phyloP scores from a whole-genome alignment of 2,888 invertebrate genomes.

The Cataglyphis cursor region DNA sequence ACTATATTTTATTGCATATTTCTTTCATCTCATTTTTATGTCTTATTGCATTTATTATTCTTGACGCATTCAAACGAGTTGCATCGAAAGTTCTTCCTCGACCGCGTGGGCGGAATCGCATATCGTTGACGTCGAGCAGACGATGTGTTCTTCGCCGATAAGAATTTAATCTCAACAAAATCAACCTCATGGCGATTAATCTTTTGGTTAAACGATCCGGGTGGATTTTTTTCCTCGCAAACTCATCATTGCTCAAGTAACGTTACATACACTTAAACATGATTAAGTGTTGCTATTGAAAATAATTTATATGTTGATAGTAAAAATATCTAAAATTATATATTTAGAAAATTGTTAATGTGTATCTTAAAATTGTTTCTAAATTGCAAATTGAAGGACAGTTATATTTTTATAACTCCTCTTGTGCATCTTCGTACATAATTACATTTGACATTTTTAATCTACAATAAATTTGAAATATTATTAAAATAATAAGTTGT shows the following conservation, averaged over 20 bases:
- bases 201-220: constrained; percentile 16
- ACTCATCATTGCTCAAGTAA: background rate
- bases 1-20: constrained; percentile 15
- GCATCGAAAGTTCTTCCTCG: constrained; percentile 8
- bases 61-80: constrained; percentile 28
- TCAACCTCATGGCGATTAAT: constrained; percentile 36
- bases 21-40: constrained; percentile 6
- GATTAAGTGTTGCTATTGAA: background rate
- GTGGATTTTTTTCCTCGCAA: background rate
- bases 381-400: background rate
- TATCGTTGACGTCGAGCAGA: constrained; percentile 15
- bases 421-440: background rate
- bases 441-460: background rate
- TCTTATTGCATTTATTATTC: background rate
- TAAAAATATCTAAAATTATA: background rate
- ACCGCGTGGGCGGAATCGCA: constrained; percentile 46
- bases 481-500: background rate
- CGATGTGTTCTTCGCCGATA: constrained; percentile 33
- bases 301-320: constrained; percentile 3
- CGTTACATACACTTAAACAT: background rate
- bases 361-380: background rate
- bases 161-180: constrained; percentile 47
- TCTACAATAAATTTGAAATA: constrained; percentile 1
- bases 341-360: background rate
- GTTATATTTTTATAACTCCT: background rate